phyloP scores from a whole-genome alignment of 2,888 invertebrate genomes.

The Alsophila aescularia region DNA sequence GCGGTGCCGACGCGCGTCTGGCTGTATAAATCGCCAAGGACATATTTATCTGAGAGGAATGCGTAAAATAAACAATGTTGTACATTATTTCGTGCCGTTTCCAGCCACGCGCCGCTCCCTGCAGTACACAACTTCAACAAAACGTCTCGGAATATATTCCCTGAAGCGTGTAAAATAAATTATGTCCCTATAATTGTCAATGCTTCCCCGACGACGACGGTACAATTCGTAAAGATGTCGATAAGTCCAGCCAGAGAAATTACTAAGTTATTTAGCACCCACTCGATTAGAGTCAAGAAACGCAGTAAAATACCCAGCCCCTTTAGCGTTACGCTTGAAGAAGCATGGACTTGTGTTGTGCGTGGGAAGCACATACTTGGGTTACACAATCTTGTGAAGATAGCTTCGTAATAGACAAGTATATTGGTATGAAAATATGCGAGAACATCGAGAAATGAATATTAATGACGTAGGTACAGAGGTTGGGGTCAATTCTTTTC shows the following conservation, averaged over 20 bases:
- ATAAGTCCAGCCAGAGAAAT: conserved; percentile 45
- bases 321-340: conserved; percentile 75
- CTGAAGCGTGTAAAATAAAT: conserved; percentile 9
- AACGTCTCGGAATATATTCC: conserved; percentile 26
- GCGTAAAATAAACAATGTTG: conserved; percentile 78
- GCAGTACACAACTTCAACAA: conserved; percentile 45
- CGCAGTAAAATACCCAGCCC: conserved; percentile 77
- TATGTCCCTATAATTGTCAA: conserved; percentile 21
- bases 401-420: conserved; percentile 60
- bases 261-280: conserved; percentile 55
- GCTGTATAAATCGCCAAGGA: conserved; percentile 76
- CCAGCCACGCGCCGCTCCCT: conserved; percentile 62
- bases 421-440: conserved; percentile 43
- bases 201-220: conserved; percentile 18
- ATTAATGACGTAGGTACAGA: conserved; percentile 20
- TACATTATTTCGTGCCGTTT: conserved; percentile 63
- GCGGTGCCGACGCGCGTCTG: conserved; percentile 57
- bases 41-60: conserved; percentile 81
- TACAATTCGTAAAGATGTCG: conserved; percentile 30
- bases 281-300: conserved; percentile 66
- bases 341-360: conserved; percentile 63
- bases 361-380: conserved; percentile 82
- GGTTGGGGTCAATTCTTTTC: too few species aligned
- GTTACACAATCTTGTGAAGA: conserved; percentile 78
- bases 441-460: conserved; percentile 31